These are phyloP conservation scores for Cerceris rybyensis DNA, from an alignment of 2,888 invertebrate genomes.

Conservation along the genomic window DNA sequence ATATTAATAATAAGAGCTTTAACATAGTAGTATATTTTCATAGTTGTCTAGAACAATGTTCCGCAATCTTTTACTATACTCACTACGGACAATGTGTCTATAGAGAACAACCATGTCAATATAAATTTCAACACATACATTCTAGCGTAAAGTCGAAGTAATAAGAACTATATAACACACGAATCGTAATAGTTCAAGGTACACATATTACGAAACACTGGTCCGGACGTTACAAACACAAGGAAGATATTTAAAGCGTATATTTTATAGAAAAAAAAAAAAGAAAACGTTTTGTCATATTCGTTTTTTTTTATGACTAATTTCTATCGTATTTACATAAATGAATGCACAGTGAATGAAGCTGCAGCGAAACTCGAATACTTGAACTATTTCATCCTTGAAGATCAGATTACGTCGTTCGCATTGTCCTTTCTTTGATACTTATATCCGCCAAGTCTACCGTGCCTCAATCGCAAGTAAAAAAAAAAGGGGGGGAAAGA, in stretches of 20 bases:
- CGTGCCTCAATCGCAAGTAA: slow-evolving; percentile 17
- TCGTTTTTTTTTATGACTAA: slow-evolving; percentile 43
- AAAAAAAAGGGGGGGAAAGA: slow-evolving; percentile 2
- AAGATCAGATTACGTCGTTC: slow-evolving; percentile 44
- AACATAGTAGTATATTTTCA: slow-evolving; percentile 70
- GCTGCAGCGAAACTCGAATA: slow-evolving; percentile 59
- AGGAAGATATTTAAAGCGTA: slow-evolving; percentile 66
- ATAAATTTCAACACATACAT: neutral
- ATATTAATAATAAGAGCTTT: slow-evolving; percentile 66
- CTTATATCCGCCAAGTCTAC: slow-evolving; percentile 26
- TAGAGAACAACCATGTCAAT: slow-evolving; percentile 12
- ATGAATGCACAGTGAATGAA: slow-evolving; percentile 60
- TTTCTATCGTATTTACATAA: slow-evolving; percentile 65
- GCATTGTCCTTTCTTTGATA: slow-evolving; percentile 18
- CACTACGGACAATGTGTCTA: slow-evolving; percentile 14
- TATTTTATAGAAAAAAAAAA: slow-evolving; percentile 64
- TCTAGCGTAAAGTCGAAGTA: slow-evolving; percentile 26
- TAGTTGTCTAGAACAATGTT: slow-evolving; percentile 65
- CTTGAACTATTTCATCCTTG: slow-evolving; percentile 55
- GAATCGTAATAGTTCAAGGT: slow-evolving; percentile 22
- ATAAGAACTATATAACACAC: slow-evolving; percentile 16
- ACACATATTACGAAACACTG: slow-evolving; percentile 50
- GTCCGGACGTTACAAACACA: slow-evolving; percentile 72
- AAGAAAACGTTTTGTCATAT: slow-evolving; percentile 50
- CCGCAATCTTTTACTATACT: slow-evolving; percentile 17